A percentile compares a stretch with the other conserved stretches of the same genome.
phyloP scores from a whole-genome alignment of 2,797 vertebrate genomes.

The Setipinna tenuifilis region DNA sequence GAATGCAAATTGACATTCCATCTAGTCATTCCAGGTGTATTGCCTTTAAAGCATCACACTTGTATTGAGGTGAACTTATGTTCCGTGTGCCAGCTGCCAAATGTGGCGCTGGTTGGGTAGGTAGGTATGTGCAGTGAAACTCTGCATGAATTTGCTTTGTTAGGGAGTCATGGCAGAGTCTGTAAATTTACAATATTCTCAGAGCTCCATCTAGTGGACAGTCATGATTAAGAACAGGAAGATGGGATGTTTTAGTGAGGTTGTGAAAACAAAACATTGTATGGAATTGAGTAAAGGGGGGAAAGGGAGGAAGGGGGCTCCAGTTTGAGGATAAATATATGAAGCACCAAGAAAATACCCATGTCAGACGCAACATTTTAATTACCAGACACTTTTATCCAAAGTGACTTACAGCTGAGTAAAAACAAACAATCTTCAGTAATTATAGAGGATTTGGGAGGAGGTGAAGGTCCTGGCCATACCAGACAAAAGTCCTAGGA shows the following conservation, averaged over 20 bases:
- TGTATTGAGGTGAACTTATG: background rate
- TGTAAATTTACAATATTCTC: background rate
- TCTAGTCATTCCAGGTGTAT: background rate
- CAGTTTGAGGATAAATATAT: no score
- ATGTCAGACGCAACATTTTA: no score
- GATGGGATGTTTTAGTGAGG: background rate
- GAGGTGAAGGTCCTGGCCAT: no score
- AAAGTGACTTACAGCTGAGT: no score
- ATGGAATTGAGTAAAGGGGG: background rate
- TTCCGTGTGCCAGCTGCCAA: background rate
- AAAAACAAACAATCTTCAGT: no score
- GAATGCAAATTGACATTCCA: background rate
- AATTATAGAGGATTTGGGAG: no score
- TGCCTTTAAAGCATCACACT: background rate
- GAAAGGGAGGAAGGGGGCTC: no score
- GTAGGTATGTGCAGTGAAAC: background rate
- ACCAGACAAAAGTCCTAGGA: no score
- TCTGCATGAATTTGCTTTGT: background rate
- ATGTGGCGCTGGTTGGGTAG: background rate
- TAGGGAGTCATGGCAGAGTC: background rate
- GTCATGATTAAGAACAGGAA: background rate
- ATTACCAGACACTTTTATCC: no score
- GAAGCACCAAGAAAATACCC: no score
- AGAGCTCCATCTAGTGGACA: slow-evolving; percentile 52
- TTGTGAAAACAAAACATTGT: background rate